phyloP scores from a whole-genome alignment of 2,888 invertebrate species.

The Adelognathus sp. region DNA sequence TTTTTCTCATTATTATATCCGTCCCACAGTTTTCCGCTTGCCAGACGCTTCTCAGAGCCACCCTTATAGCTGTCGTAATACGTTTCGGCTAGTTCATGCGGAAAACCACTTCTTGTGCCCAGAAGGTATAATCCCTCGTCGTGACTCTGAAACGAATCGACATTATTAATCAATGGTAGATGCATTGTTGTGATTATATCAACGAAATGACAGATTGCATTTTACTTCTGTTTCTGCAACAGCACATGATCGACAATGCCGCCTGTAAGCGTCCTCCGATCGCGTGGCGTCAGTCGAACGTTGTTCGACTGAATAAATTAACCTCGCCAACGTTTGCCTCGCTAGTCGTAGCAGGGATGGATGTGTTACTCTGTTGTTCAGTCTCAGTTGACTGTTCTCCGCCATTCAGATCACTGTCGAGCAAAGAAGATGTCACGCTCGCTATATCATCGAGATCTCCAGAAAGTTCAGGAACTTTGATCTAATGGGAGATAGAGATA shows the following conservation, averaged over 20 bases:
- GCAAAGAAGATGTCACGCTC: no score
- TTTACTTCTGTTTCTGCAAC: neutral
- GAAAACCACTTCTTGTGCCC: constrained; percentile 18
- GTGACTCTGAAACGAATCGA: neutral
- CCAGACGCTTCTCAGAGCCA: neutral
- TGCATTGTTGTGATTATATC: neutral
- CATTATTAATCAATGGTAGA: neutral
- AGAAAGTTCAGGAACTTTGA: no score
- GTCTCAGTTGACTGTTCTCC: no score
- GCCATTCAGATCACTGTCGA: no score
- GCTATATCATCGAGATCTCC: no score
- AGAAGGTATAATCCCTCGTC: neutral
- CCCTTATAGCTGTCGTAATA: constrained; percentile 11
- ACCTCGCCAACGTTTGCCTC: no score
- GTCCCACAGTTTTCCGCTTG: neutral
- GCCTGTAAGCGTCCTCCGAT: constrained; percentile 7
- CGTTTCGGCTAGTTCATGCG: neutral
- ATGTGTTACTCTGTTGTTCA: no score
- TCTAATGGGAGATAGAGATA: no score
- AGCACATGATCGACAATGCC: constrained; percentile 17
- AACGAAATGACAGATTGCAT: neutral
- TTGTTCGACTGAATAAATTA: no score
- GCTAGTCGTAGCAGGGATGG: no score
- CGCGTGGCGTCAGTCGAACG: neutral
- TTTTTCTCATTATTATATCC: neutral